Conservation (phyloP, 1,140 invertebrate genomes). For the Scaptomyza hsui region DNA sequence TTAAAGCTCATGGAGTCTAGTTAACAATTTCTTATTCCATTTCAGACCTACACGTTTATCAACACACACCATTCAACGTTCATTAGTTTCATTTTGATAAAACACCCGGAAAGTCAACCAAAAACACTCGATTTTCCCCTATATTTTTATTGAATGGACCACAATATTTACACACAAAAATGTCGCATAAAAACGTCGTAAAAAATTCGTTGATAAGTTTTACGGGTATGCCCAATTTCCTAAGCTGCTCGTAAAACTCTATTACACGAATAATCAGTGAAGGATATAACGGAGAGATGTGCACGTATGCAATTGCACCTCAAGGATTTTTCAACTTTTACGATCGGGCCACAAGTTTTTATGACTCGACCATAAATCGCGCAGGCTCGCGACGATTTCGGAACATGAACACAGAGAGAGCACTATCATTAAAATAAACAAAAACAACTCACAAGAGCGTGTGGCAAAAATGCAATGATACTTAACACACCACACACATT, state of each 20-base stretch:
- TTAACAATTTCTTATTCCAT: too few species aligned
- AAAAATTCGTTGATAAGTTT: not conserved
- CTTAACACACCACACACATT: not conserved
- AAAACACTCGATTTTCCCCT: conserved; percentile 42
- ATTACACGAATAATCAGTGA: conserved; percentile 8
- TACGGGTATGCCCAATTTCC: not conserved
- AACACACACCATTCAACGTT: too few species aligned
- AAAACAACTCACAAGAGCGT: conserved; percentile 17
- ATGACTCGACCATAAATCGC: conserved; percentile 28
- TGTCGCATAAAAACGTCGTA: conserved; percentile 28
- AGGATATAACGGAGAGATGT: conserved; percentile 3
- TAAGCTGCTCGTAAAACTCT: conserved; percentile 43
- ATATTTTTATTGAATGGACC: not conserved
- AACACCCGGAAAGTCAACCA: not conserved
- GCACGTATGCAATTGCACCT: conserved; percentile 3
- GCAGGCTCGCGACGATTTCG: conserved; percentile 7
- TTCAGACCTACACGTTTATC: too few species aligned
- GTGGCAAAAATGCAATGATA: conserved; percentile 11
- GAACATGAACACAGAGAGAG: not conserved
- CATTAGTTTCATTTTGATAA: not conserved
- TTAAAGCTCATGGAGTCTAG: too few species aligned
- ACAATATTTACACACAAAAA: conserved; percentile 42
- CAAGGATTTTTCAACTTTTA: conserved; percentile 25
- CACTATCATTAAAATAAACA: conserved; percentile 28
- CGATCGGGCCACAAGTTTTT: conserved; percentile 48